Percentiles rank a stretch among this genome's conserved stretches.
These are phyloP conservation scores for Drosophila mayri DNA, from an alignment of 1,140 invertebrate genomes.

Conservation along the genomic window DNA sequence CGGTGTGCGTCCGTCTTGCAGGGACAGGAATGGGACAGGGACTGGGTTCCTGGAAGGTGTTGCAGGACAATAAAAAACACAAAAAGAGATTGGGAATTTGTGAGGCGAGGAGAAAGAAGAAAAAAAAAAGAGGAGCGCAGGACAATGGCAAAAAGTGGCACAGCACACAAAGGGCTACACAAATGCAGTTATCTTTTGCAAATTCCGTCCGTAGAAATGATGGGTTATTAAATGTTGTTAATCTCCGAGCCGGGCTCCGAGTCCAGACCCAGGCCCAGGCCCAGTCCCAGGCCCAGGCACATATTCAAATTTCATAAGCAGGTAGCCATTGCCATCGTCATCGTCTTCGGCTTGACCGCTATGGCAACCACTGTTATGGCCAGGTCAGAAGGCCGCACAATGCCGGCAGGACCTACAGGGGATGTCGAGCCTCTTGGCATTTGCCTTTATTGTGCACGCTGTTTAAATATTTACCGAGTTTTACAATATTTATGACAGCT, in stretches of 20 bases:
- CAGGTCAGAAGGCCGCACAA: conserved; percentile 22
- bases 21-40: background rate
- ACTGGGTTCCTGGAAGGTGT: conserved; percentile 52
- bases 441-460: conserved; percentile 80
- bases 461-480: conserved; percentile 83
- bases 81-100: conserved; percentile 54
- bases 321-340: conserved; percentile 3
- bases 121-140: conserved; percentile 64
- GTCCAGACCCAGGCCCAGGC: background rate
- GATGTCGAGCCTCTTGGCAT: conserved; percentile 69
- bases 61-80: conserved; percentile 70
- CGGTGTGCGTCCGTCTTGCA: background rate
- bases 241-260: conserved; percentile 38
- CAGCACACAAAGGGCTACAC: conserved; percentile 52
- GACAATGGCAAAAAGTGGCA: conserved; percentile 78
- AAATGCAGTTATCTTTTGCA: conserved; percentile 76
- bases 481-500: conserved; percentile 84
- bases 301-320: conserved; percentile 74
- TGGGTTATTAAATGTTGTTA: conserved; percentile 83
- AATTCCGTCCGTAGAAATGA: conserved; percentile 60
- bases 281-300: background rate
- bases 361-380: conserved; percentile 51
- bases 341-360: background rate
- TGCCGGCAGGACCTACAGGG: background rate
- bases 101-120: conserved; percentile 28